These are phyloP conservation scores for Eledone cirrhosa DNA, from an alignment of 2,888 invertebrate genomes.

Conservation along the genomic window DNA sequence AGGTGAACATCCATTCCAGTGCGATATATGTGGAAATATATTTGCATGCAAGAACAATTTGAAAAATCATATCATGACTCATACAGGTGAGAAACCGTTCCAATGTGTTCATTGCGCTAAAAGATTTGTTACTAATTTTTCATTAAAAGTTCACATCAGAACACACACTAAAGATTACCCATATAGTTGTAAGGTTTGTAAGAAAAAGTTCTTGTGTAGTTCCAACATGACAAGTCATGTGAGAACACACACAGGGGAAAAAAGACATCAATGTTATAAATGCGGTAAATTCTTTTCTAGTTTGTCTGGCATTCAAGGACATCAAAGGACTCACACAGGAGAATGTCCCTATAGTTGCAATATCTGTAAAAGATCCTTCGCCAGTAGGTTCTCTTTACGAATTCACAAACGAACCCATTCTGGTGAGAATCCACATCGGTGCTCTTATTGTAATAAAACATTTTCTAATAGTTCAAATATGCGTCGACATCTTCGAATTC, in stretches of 20 bases:
- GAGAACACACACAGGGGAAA: slow-evolving; percentile 13
- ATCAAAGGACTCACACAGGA: slow-evolving; percentile 9
- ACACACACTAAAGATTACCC: slow-evolving; percentile 17
- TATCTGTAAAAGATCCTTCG: slow-evolving; percentile 5
- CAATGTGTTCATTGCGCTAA: slow-evolving; percentile 22
- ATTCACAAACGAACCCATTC: slow-evolving; percentile 15
- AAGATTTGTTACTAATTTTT: not conserved
- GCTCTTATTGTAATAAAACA: slow-evolving; percentile 9
- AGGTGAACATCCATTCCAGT: slow-evolving; percentile 11
- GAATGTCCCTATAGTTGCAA: slow-evolving; percentile 16
- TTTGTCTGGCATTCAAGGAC: not conserved
- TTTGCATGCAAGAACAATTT: slow-evolving; percentile 21
- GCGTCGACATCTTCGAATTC: slow-evolving; percentile 16
- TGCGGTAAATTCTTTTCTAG: slow-evolving; percentile 7
- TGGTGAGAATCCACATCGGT: slow-evolving; percentile 14
- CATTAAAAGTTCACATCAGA: slow-evolving; percentile 18
- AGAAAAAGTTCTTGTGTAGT: slow-evolving; percentile 12
- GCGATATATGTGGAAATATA: slow-evolving; percentile 15
- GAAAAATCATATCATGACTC: slow-evolving; percentile 21
- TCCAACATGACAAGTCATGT: slow-evolving; percentile 17
- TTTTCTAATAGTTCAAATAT: slow-evolving; percentile 21
- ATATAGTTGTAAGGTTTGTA: slow-evolving; percentile 1
- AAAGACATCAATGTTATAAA: slow-evolving; percentile 19
- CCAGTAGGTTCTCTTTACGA: slow-evolving; percentile 12
- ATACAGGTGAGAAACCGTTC: slow-evolving; percentile 17